Base-by-base conservation (phyloP, 2,113 vertebrate genomes). In the Litocranius walleri region DNA sequence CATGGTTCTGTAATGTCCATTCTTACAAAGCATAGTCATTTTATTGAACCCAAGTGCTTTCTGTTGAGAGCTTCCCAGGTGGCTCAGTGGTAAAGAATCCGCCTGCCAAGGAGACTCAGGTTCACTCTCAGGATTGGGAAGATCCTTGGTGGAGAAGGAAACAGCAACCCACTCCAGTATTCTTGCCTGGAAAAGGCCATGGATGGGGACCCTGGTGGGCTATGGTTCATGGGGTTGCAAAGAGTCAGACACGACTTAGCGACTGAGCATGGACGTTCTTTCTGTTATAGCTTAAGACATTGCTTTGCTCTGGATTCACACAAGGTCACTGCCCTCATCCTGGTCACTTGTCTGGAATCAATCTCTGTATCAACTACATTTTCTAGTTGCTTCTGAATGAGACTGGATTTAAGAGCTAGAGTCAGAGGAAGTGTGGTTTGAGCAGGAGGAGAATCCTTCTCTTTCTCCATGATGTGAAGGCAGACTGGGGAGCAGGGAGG, bases 221-320 rank as follows among this genome's bases (percentile, higher is more conserved):
- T 77, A 77, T 43, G 12, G 71, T 43, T 25, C 71, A 77, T 27
- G 36, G 23, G 6, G 71, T 40, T 14, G 23, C 71, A 43, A 43
- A 43, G 71, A 43, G 36, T 27, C 6, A 27, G 71, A 27, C 12
- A 77, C 0, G 6, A 77, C 23, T 43, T 27, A 77, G 36, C 0
- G 0, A 77, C 36, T 43, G 71, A 77, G 71, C 36, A 25, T 27
- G 71, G 21, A 43, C 0, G 6, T 0, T 0, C 23, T 77, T 77
- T 77, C 71, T 43, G 12, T 77, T 43, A 43, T 43, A 43, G 80
- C 33, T 71, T 10, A 40, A 94, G 77, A 77, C 8, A 45, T 21
- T 30, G 11, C 30, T 56, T 77, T 61, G 78, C 67, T 17, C 84
- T 94, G 64, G 64, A n/a, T 52, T 84, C 10, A 33, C 5, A 30